phyloP scores from a whole-genome alignment of 2,113 vertebrate species.

The Oryzias melastigma region DNA sequence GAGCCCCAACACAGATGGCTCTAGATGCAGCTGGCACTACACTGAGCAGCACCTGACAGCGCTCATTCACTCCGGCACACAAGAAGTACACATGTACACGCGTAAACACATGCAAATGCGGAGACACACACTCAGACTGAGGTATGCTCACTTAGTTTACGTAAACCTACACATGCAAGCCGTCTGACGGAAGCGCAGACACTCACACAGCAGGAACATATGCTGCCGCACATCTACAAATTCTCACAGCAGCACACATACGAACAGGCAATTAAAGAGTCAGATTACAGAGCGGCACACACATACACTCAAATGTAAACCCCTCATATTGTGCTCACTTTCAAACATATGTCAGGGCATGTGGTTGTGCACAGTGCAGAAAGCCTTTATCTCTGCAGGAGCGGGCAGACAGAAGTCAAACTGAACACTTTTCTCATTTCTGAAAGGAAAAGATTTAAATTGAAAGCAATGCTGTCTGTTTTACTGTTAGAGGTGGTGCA shows the following conservation, averaged over 20 bases:
- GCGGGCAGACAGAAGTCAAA: constrained; percentile 45
- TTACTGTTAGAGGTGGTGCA: constrained; percentile 7
- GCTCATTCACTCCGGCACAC: constrained; percentile 60
- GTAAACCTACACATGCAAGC: constrained; percentile 19
- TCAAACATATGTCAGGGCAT: constrained; percentile 67
- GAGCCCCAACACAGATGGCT: constrained; percentile 76
- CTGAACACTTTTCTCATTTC: constrained; percentile 30
- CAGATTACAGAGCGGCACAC: constrained; percentile 56
- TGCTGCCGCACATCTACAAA: constrained; percentile 69
- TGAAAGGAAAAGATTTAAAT: constrained; percentile 46
- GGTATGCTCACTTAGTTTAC: constrained; percentile 51
- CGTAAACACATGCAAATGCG: constrained; percentile 34
- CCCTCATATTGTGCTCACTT: constrained; percentile 64
- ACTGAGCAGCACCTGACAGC: constrained; percentile 74
- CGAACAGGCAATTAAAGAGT: constrained; percentile 70
- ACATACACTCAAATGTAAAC: constrained; percentile 55
- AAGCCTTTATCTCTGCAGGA: constrained; percentile 65
- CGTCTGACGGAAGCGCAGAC: constrained; percentile 31
- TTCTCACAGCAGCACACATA: constrained; percentile 64
- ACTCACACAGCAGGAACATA: constrained; percentile 72
- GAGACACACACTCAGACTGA: constrained; percentile 29
- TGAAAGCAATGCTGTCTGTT: constrained; percentile 32
- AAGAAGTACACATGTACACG: constrained; percentile 38
- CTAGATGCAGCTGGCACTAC: constrained; percentile 77
- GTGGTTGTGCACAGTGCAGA: constrained; percentile 52